Conservation (phyloP, 1,140 invertebrate genomes). For the Triops cancriformis region DNA sequence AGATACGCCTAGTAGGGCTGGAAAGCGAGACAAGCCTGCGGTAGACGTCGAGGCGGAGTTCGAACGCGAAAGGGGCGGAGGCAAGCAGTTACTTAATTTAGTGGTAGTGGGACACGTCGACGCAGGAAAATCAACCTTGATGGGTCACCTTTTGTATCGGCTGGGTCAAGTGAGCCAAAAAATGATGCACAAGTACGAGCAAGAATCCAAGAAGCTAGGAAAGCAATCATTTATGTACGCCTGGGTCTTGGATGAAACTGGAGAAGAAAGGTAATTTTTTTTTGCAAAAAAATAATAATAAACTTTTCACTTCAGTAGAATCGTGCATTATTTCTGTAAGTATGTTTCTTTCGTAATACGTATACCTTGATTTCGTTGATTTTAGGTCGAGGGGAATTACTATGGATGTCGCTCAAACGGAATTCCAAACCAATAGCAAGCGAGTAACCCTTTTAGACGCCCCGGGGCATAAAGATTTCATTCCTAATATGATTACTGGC, state of each 20-base stretch:
- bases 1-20: conserved; percentile 62
- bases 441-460: conserved; percentile 84
- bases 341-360: conserved; percentile 20
- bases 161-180: conserved; percentile 83
- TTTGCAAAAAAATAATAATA: too few relatives aligned
- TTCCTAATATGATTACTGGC: conserved; percentile 98
- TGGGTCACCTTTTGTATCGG: conserved; percentile 85
- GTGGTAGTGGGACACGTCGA: conserved; percentile 98
- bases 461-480: conserved; percentile 96
- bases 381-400: conserved; percentile 73
- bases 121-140: conserved; percentile 95
- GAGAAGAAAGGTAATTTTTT: conserved; percentile 77
- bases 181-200: conserved; percentile 94
- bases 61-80: conserved; percentile 55
- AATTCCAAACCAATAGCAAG: conserved; percentile 85
- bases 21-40: conserved; percentile 53
- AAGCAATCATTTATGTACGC: conserved; percentile 98
- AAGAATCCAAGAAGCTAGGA: conserved; percentile 93
- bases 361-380: conserved; percentile 19
- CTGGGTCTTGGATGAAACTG: conserved; percentile 98
- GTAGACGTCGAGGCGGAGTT: conserved; percentile 49
- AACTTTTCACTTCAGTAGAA: too few relatives aligned
- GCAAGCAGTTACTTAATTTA: conserved; percentile 82
- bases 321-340: neutral
- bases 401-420: conserved; percentile 91